Evolutionary conservation across 2,888 invertebrate genomes (phyloP).

Genomic region (Scrobipalpa atriplicella): DNA sequence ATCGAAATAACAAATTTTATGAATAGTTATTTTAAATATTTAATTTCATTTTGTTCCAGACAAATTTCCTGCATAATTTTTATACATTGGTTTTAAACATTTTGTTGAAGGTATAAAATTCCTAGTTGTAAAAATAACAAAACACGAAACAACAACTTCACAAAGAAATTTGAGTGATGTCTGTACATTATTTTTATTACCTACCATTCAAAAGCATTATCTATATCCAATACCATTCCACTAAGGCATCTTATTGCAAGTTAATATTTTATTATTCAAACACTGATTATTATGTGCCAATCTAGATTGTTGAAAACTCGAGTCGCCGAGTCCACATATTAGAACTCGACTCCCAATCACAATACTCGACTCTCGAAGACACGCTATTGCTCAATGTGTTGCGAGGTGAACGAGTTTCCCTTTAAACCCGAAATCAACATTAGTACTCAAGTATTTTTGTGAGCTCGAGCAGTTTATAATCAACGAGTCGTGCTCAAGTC

Average conservation of each 20-base stretch:
- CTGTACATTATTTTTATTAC: not conserved
- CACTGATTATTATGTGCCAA: not conserved
- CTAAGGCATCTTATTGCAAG: not conserved
- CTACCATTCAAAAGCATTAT: not conserved
- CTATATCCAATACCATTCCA: not conserved
- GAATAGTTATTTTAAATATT: not conserved
- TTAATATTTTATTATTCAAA: not conserved
- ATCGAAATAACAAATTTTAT: slow-evolving; percentile 26
- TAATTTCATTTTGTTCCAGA: slow-evolving; percentile 9
- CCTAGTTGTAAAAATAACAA: slow-evolving; percentile 18
- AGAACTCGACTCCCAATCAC: too few species aligned
- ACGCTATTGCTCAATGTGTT: too few species aligned
- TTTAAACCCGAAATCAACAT: too few species aligned
- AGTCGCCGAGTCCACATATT: too few species aligned
- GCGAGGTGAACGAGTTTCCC: too few species aligned
- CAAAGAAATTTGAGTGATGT: slow-evolving; percentile 1
- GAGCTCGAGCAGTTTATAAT: too few species aligned
- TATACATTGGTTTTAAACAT: slow-evolving; percentile 10
- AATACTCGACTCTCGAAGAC: too few species aligned
- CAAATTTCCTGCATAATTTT: not conserved
- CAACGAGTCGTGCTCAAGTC: too few species aligned
- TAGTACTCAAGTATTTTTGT: too few species aligned
- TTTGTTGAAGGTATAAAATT: slow-evolving; percentile 9
- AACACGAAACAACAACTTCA: not conserved
- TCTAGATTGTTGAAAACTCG: too few species aligned